Evolutionary conservation across 2,888 invertebrate genomes (phyloP), one percentile per base, ranked within the genome.

Genomic region (Hirtodrosophila alboralis): DNA sequence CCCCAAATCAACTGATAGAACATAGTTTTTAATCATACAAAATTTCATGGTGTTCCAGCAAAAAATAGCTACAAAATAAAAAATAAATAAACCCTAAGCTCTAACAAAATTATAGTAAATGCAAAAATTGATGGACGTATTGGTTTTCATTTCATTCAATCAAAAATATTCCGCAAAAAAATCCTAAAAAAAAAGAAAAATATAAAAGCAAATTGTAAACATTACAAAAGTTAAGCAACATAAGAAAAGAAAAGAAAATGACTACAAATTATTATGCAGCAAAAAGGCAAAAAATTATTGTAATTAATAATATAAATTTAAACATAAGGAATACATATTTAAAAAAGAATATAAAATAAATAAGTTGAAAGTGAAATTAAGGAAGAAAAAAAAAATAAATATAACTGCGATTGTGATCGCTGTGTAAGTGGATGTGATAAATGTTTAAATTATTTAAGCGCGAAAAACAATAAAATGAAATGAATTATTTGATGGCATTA

Each of bases 361-460:
- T 28, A 49, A 43, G 37, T 38, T 54, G 36, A 43, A 73, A 64
- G 54, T 62, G 58, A 57, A 76, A 61, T 66, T 61, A 72, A 44
- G 66, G n/a, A n/a, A n/a, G n/a, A n/a, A n/a, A n/a, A n/a, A n/a
- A n/a, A n/a, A n/a, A n/a, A n/a, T n/a, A 45, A 52, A 79, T 57
- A 45, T 65, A 84, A 77, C 75, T 76, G 81, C 88, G 86, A 87
- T 84, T 74, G 70, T 83, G 80, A 76, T 84, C 87, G 84, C 80
- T 75, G 83, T 86, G 79, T 86, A 89, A 88, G 86, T 89, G 86
- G 86, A 89, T 89, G 89, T 89, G 88, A 89, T 89, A 89, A 85
- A 88, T 89, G 89, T 89, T 88, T 83, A 83, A 87, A 78, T 75
- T 86, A 81, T 81, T 81, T 81, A 81, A 81, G 84, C 84, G 71